Percentiles rank a stretch among this genome's conserved stretches.
phyloP scores from a whole-genome alignment of 2,113 vertebrate genomes.

The Tupaia tana region DNA sequence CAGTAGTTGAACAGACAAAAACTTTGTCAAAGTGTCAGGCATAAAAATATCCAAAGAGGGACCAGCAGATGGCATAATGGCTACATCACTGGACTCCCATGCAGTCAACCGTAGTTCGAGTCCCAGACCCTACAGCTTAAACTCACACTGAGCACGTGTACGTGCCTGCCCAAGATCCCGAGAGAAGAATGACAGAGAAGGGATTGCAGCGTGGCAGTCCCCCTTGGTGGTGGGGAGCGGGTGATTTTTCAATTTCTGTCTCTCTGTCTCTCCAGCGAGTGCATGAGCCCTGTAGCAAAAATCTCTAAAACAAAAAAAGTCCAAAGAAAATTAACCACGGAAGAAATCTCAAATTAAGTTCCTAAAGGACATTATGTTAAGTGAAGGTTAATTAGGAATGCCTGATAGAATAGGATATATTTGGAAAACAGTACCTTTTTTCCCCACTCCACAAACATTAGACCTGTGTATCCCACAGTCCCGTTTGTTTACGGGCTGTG shows the following conservation, averaged over 20 bases:
- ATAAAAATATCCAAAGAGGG: background rate
- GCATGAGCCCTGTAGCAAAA: too few relatives aligned
- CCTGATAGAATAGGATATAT: background rate
- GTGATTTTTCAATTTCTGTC: too few relatives aligned
- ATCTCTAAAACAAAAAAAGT: background rate
- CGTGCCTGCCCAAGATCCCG: too few relatives aligned
- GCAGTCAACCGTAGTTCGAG: too few relatives aligned
- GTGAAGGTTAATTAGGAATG: slow-evolving; percentile 23
- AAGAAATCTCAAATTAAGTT: background rate
- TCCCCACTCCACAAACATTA: background rate
- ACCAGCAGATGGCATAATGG: too few relatives aligned
- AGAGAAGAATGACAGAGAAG: too few relatives aligned
- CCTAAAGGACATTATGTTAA: background rate
- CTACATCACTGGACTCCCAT: too few relatives aligned
- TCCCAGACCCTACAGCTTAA: too few relatives aligned
- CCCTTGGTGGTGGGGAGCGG: too few relatives aligned
- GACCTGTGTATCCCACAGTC: background rate
- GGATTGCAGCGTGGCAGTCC: too few relatives aligned
- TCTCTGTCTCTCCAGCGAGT: too few relatives aligned
- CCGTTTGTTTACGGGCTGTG: slow-evolving; percentile 7
- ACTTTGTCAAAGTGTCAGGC: background rate
- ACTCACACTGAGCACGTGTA: too few relatives aligned
- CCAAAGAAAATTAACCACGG: background rate
- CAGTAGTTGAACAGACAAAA: background rate
- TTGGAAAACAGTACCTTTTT: background rate